Percentiles rank a stretch among this genome's conserved stretches.
Evolutionary conservation across 2,113 vertebrate genomes (phyloP).

Genomic region (Pteronura brasiliensis): DNA sequence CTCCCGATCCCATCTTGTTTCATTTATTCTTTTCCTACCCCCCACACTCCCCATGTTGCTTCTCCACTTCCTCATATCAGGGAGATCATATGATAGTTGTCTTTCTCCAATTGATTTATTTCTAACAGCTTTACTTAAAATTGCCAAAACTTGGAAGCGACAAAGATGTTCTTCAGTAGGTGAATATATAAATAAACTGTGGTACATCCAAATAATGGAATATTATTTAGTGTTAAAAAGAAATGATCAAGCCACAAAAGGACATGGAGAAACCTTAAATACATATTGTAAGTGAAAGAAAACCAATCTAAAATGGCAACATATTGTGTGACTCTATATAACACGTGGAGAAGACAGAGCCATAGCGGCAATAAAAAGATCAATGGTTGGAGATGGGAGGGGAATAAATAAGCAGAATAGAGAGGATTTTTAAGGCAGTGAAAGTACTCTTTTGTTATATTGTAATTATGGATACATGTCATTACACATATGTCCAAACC

Average conservation of each 20-base stretch:
- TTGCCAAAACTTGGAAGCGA: not conserved
- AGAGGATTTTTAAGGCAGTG: not conserved
- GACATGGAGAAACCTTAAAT: not conserved
- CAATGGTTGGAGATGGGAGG: not conserved
- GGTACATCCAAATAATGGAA: not conserved
- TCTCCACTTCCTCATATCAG: no score
- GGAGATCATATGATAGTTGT: no score
- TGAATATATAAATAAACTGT: not conserved
- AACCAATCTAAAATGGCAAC: not conserved
- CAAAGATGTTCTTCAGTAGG: not conserved
- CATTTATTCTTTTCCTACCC: no score
- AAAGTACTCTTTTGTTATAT: no score
- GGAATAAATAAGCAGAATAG: not conserved
- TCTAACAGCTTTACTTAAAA: not conserved
- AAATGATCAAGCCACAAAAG: not conserved
- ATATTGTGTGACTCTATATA: not conserved
- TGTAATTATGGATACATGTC: not conserved
- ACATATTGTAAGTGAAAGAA: not conserved
- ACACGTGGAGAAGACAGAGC: not conserved
- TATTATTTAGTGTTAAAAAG: not conserved
- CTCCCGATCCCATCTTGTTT: no score
- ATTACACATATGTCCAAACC: not conserved
- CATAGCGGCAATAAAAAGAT: not conserved
- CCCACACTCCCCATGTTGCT: no score
- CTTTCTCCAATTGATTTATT: no score